Conservation (phyloP, 2,113 vertebrate species). For the Solenodon paradoxus region DNA sequence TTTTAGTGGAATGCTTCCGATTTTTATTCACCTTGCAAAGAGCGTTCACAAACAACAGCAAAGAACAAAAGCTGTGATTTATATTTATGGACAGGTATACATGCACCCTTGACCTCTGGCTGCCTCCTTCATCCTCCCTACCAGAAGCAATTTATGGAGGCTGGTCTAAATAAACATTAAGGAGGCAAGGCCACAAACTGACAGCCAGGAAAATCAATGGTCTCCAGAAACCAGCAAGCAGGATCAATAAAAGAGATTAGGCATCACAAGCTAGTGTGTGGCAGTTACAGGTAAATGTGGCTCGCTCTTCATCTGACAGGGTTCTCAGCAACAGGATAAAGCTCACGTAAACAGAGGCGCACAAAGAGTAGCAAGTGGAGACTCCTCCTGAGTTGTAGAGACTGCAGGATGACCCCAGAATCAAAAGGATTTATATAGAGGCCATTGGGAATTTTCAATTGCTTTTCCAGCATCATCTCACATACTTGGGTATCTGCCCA, state of each 20-base stretch:
- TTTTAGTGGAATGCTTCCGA: constrained; percentile 72
- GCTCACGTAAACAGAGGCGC: constrained; percentile 78
- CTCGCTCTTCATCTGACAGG: constrained; percentile 80
- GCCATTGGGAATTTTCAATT: constrained; percentile 71
- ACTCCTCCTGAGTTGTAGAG: constrained; percentile 53
- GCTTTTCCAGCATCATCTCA: constrained; percentile 68
- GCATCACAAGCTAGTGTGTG: constrained; percentile 76
- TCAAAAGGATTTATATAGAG: constrained; percentile 71
- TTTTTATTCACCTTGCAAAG: constrained; percentile 79
- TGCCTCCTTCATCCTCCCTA: constrained; percentile 73
- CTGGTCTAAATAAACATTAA: constrained; percentile 89
- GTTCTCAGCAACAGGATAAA: constrained; percentile 78
- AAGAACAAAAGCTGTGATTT: constrained; percentile 86
- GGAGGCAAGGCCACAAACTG: constrained; percentile 86
- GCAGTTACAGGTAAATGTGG: constrained; percentile 83
- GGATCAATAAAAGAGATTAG: constrained; percentile 89
- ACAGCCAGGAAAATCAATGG: constrained; percentile 87
- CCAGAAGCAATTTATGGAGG: constrained; percentile 88
- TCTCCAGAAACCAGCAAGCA: constrained; percentile 83
- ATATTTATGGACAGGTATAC: constrained; percentile 86
- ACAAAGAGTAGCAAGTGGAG: constrained; percentile 62
- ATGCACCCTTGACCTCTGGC: constrained; percentile 79
- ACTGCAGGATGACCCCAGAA: constrained; percentile 78
- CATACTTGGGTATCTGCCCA: constrained; percentile 53
- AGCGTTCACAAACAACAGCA: constrained; percentile 79